Conservation (phyloP, 1,140 invertebrate genomes). For the Centruroides vittatus region DNA sequence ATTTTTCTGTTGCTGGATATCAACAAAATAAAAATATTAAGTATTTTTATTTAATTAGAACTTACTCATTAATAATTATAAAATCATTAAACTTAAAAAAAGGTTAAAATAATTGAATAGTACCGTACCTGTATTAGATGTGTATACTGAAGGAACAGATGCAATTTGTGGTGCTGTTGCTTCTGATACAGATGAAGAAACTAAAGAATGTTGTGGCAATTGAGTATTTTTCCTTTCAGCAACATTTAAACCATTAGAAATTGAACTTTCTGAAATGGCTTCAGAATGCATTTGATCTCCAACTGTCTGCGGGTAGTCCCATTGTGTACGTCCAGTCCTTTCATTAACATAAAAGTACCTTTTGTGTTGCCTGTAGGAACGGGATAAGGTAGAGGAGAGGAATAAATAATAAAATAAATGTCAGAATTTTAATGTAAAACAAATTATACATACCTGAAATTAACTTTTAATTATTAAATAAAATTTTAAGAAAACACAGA, state of each 20-base stretch:
- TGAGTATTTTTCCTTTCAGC: background rate
- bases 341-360: slow-evolving; percentile 51
- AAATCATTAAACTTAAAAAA: too few relatives aligned
- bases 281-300: slow-evolving; percentile 8
- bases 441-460: background rate
- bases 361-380: slow-evolving; percentile 44
- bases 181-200: background rate
- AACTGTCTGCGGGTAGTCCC: slow-evolving; percentile 44
- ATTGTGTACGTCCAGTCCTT: slow-evolving; percentile 41
- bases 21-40: too few relatives aligned
- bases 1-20: too few relatives aligned
- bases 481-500: too few relatives aligned
- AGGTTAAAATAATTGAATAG: too few relatives aligned
- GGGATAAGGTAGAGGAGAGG: slow-evolving; percentile 22
- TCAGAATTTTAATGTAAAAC: background rate
- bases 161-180: background rate
- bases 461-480: too few relatives aligned
- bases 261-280: too few relatives aligned
- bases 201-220: background rate
- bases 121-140: too few relatives aligned
- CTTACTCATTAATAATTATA: too few relatives aligned
- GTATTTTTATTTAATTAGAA: too few relatives aligned
- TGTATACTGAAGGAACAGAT: background rate
- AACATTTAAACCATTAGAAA: too few relatives aligned
- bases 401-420: slow-evolving; percentile 1